Percentiles rank a stretch among this genome's conserved stretches.
These are phyloP conservation scores for Actinostola sp. DNA, from an alignment of 92 coral and sea anemone genomes.

Conservation along the genomic window DNA sequence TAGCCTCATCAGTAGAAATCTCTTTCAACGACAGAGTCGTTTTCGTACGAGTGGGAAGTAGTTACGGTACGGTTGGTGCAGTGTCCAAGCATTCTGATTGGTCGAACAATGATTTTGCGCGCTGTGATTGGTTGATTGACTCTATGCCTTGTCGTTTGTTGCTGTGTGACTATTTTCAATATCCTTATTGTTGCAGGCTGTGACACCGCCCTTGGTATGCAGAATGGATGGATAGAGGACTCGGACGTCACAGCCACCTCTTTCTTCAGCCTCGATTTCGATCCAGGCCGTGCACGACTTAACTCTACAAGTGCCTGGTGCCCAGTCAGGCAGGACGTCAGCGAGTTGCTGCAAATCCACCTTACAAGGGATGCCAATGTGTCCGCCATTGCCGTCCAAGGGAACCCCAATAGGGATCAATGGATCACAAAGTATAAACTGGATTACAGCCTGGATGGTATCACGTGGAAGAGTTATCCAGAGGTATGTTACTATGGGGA, in stretches of 20 bases:
- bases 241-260: constrained; percentile 78
- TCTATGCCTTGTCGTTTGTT: too few species aligned
- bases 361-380: constrained; percentile 60
- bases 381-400: constrained; percentile 78
- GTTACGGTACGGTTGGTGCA: too few species aligned
- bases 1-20: too few species aligned
- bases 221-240: constrained; percentile 72
- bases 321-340: constrained; percentile 61
- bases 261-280: constrained; percentile 47
- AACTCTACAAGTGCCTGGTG: constrained; percentile 85
- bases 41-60: too few species aligned
- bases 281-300: constrained; percentile 89
- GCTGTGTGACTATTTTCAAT: constrained; percentile 19
- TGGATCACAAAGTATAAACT: constrained; percentile 73
- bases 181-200: constrained; percentile 27
- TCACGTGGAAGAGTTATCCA: constrained; percentile 50
- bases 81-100: too few species aligned
- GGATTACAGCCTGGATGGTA: constrained; percentile 71
- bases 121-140: too few species aligned
- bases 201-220: constrained; percentile 69
- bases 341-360: constrained; percentile 78
- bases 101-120: too few species aligned
- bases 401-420: constrained; percentile 67
- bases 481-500: constrained; percentile 48
- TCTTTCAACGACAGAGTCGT: too few species aligned